Percentiles rank a stretch among this genome's conserved stretches.
These are phyloP conservation scores for Gallinago nigripennis DNA, from an alignment of 2,797 vertebrate species.

Conservation along the genomic window DNA sequence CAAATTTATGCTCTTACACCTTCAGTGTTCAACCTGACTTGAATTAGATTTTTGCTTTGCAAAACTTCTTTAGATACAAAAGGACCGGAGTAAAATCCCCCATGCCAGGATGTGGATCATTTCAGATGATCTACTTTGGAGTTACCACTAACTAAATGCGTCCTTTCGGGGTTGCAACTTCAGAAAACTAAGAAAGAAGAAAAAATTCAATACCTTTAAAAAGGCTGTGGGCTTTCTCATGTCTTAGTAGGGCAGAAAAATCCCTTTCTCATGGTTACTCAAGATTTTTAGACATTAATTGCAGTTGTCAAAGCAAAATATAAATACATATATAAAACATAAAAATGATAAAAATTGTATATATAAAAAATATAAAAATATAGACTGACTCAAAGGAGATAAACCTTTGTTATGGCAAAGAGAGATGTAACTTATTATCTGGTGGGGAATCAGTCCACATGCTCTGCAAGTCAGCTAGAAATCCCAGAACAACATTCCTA, in stretches of 20 bases:
- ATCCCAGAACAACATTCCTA: neutral
- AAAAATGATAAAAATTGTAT: neutral
- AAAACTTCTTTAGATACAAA: neutral
- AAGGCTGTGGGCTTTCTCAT: neutral
- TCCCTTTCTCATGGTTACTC: neutral
- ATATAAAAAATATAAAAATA: neutral
- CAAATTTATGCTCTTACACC: neutral
- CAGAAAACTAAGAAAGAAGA: neutral
- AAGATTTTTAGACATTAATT: neutral
- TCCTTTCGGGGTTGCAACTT: neutral
- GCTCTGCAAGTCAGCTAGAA: neutral
- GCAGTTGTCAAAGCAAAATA: neutral
- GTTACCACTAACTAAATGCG: neutral
- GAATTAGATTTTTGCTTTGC: neutral
- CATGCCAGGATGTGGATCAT: fast-evolving
- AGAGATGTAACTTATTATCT: neutral
- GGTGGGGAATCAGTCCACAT: neutral
- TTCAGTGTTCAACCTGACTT: neutral
- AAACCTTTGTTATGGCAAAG: neutral
- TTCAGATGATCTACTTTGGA: neutral
- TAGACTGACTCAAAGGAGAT: neutral
- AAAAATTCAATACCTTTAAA: neutral
- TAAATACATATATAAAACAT: neutral
- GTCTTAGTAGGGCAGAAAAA: neutral
- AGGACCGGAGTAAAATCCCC: neutral